Evolutionary conservation across 53 echinoderm and acorn worm genomes (phyloP).

Genomic region (Mesocentrotus franciscanus): DNA sequence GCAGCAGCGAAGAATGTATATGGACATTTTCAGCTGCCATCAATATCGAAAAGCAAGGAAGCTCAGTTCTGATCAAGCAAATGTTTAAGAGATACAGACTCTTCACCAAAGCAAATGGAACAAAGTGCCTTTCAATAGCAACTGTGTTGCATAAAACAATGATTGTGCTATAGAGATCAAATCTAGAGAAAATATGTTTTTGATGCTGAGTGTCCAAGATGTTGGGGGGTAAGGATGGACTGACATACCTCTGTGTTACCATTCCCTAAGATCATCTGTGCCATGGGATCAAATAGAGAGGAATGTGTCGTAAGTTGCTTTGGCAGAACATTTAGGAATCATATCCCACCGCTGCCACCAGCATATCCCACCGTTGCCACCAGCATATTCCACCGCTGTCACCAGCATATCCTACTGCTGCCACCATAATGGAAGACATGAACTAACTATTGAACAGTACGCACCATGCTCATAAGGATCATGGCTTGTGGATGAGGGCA

Average conservation of each 20-base stretch:
- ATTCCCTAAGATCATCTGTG: neutral
- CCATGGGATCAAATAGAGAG: neutral
- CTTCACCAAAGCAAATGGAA: slow-evolving; percentile 19
- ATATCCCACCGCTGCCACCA: slow-evolving; percentile 24
- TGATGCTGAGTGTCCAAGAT: neutral
- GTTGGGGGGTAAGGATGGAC: neutral
- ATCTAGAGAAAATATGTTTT: neutral
- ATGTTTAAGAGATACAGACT: slow-evolving; percentile 24
- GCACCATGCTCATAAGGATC: too few species aligned
- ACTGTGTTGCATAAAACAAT: slow-evolving; percentile 16
- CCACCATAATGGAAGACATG: neutral
- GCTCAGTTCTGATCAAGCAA: slow-evolving; percentile 66
- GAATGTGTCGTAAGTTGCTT: neutral
- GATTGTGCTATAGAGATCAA: neutral
- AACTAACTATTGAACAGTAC: neutral
- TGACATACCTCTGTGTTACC: neutral
- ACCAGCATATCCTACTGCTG: too few species aligned
- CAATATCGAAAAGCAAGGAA: slow-evolving; percentile 92
- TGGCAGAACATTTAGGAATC: neutral
- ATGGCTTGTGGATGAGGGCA: neutral
- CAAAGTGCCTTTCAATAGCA: slow-evolving; percentile 14
- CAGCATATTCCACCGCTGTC: too few species aligned
- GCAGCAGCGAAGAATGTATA: slow-evolving; percentile 87
- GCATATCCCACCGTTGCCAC: neutral
- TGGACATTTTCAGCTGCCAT: slow-evolving; percentile 96